Percentiles rank a stretch among this genome's conserved stretches.
Evolutionary conservation across 1,140 invertebrate genomes (phyloP).

Genomic region (Brachionus koreanus): DNA sequence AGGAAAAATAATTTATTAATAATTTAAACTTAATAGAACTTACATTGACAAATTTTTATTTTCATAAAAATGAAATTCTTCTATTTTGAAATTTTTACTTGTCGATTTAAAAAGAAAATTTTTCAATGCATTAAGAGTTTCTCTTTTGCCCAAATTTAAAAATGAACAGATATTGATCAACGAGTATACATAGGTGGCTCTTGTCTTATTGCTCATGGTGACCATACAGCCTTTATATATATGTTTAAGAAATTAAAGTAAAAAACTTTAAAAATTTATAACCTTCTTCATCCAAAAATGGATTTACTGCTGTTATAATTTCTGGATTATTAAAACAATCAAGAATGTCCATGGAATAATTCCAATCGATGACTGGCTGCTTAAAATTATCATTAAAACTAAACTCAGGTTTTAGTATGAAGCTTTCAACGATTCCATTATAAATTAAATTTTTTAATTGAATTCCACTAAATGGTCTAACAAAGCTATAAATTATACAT

Average conservation of each 20-base stretch:
- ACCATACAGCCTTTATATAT: neutral
- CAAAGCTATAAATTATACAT: constrained; percentile 50
- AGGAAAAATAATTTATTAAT: neutral
- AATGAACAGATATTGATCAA: constrained; percentile 17
- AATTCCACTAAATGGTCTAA: constrained; percentile 47
- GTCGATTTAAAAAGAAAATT: neutral
- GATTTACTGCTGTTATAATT: neutral
- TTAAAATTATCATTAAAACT: constrained; percentile 8
- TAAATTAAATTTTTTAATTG: constrained; percentile 51
- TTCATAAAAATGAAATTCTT: constrained; percentile 12
- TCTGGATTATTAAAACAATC: neutral
- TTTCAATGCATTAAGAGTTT: constrained; percentile 9
- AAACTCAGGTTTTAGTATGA: constrained; percentile 15
- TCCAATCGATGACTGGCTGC: neutral
- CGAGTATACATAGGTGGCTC: neutral
- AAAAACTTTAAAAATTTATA: neutral
- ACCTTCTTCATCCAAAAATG: constrained; percentile 1
- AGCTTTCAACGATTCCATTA: constrained; percentile 47
- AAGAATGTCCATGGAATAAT: neutral
- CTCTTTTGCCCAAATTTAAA: constrained; percentile 23
- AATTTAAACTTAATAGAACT: neutral
- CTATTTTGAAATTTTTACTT: constrained; percentile 9
- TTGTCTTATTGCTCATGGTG: neutral
- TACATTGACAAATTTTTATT: constrained; percentile 12
- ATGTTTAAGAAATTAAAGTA: neutral